Evolutionary conservation across 1,140 invertebrate species (phyloP).

Genomic region (Ceratoteleas bidentatus): DNA sequence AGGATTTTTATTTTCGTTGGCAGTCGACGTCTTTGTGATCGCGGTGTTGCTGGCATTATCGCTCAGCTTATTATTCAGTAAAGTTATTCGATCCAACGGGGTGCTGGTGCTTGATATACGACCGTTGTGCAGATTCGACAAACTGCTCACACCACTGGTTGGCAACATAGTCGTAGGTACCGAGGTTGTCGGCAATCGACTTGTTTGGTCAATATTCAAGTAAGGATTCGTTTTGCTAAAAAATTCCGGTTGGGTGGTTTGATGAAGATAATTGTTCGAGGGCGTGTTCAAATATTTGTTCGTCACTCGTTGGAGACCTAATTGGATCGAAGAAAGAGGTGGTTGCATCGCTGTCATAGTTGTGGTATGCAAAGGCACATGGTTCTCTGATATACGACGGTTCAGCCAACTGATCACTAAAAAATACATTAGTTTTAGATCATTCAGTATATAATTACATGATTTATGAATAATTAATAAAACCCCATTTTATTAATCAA

Average conservation of each 20-base stretch:
- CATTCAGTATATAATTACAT: too few relatives aligned
- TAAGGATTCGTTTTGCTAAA: slow-evolving; percentile 74
- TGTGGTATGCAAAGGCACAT: slow-evolving; percentile 72
- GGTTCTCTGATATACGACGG: slow-evolving; percentile 76
- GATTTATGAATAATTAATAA: not conserved
- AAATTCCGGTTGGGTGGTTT: slow-evolving; percentile 63
- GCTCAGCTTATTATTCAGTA: slow-evolving; percentile 66
- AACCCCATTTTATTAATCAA: not conserved
- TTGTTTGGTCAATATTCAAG: slow-evolving; percentile 76
- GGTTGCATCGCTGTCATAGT: slow-evolving; percentile 60
- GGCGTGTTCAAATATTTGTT: slow-evolving; percentile 75
- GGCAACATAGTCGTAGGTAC: slow-evolving; percentile 67
- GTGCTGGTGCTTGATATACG: slow-evolving; percentile 78
- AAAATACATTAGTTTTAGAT: too few relatives aligned
- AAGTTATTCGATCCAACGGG: slow-evolving; percentile 75
- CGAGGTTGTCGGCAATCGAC: slow-evolving; percentile 49
- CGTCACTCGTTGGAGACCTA: slow-evolving; percentile 74
- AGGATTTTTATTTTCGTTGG: slow-evolving; percentile 75
- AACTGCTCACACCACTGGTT: slow-evolving; percentile 71
- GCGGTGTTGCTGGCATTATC: slow-evolving; percentile 36
- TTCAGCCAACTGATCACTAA: slow-evolving; percentile 80
- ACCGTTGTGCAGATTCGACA: slow-evolving; percentile 73
- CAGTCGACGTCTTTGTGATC: slow-evolving; percentile 60
- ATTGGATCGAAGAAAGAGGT: slow-evolving; percentile 71
- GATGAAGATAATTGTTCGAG: slow-evolving; percentile 53